Evolutionary conservation across 2,797 vertebrate species (phyloP).

Genomic region (Morus bassanus): DNA sequence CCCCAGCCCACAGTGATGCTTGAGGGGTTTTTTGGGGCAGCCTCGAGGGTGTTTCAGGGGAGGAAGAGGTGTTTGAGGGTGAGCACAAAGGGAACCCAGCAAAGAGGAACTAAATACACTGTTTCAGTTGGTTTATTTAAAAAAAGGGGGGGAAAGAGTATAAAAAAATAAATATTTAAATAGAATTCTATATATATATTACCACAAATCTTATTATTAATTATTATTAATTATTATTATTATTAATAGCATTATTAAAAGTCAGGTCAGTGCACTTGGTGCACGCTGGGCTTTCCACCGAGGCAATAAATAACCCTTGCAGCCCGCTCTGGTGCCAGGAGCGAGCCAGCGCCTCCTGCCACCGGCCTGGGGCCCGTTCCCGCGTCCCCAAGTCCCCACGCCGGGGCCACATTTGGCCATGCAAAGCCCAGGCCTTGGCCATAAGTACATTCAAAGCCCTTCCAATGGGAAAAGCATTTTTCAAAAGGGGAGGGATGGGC

Average conservation of each 20-base stretch:
- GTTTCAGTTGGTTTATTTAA: slow-evolving; percentile 27
- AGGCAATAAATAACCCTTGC: slow-evolving; percentile 42
- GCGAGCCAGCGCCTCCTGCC: slow-evolving; percentile 41
- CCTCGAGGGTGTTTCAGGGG: fast-evolving
- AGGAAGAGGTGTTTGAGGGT: neutral
- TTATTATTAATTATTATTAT: slow-evolving; percentile 31
- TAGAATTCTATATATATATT: slow-evolving; percentile 28
- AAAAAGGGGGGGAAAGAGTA: neutral
- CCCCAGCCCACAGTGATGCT: fast-evolving
- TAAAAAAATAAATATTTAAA: slow-evolving; percentile 72
- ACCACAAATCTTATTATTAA: slow-evolving; percentile 18
- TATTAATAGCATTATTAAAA: slow-evolving; percentile 14
- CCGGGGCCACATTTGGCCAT: fast-evolving
- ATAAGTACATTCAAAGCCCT: neutral
- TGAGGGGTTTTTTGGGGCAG: neutral
- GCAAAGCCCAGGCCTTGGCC: neutral
- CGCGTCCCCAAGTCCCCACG: neutral
- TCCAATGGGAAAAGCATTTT: neutral
- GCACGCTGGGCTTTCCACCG: neutral
- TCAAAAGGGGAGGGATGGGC: neutral
- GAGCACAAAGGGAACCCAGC: neutral
- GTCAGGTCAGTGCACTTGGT: neutral
- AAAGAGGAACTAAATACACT: neutral
- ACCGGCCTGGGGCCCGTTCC: neutral
- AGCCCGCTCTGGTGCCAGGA: neutral